Evolutionary conservation across 2,888 invertebrate genomes (phyloP).

Genomic region (Hyposoter dolosus): DNA sequence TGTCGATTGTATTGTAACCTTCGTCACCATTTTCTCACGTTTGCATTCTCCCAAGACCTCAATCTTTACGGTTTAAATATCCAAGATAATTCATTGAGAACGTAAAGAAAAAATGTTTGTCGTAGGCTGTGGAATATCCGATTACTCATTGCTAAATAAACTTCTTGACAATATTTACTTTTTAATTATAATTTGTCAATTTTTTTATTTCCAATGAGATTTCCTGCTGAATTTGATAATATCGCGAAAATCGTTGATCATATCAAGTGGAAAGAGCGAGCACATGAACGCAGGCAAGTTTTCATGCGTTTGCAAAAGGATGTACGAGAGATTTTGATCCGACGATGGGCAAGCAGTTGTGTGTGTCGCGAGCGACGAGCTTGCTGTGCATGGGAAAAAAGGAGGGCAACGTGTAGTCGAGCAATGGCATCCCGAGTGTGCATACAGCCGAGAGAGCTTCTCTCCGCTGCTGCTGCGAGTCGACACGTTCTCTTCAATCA

Average conservation of each 20-base stretch:
- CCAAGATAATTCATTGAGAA: neutral
- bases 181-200: constrained; percentile 3
- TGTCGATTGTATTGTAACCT: constrained; percentile 34
- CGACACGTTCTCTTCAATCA: constrained; percentile 82
- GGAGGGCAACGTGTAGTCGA: constrained; percentile 80
- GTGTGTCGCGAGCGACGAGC: constrained; percentile 68
- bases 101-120: neutral
- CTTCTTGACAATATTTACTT: neutral
- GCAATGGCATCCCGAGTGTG: constrained; percentile 58
- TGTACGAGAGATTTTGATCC: constrained; percentile 40
- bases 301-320: constrained; percentile 37
- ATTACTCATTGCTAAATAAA: neutral
- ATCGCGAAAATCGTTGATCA: constrained; percentile 51
- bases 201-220: neutral
- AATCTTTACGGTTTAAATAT: constrained; percentile 24
- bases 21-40: constrained; percentile 42
- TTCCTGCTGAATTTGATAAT: constrained; percentile 58
- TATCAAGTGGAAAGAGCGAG: constrained; percentile 44
- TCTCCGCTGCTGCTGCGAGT: constrained; percentile 53
- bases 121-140: neutral
- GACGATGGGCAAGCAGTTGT: constrained; percentile 51
- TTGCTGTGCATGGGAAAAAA: constrained; percentile 63
- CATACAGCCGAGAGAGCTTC: constrained; percentile 51
- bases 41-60: constrained; percentile 41
- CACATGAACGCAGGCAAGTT: constrained; percentile 3